Evolutionary conservation across 2,797 vertebrate genomes (phyloP), one percentile per base, ranked within the genome.

Genomic region (Phalloptychus januarius): DNA sequence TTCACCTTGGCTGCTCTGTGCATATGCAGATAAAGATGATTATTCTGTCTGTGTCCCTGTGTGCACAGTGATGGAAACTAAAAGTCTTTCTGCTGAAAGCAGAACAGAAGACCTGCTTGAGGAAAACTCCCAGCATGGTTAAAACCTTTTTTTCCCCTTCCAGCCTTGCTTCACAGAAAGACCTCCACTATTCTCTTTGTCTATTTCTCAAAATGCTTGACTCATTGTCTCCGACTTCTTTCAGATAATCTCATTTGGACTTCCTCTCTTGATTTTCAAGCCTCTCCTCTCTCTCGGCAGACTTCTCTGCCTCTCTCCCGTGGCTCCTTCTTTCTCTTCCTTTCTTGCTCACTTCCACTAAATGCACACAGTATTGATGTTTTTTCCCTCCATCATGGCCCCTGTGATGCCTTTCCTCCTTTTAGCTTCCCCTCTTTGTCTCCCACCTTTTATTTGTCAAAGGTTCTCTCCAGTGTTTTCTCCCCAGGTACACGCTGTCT

Each of bases 181-280:
- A 87, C 74, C 78, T 90, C 82, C 83, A 80, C 87, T 88, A 81
- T 46, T 83, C 83, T 81, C 75, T 93, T 89, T 92, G 89, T 92
- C 89, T 81, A 56, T 88, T 86, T 79, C 87, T 79, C 83, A 86
- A 78, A 90, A 91, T 87, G 88, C 86, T 81, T 87, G 85, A 76
- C 85, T 92, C 89, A 93, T 92, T 93, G 92, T 92, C 89, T 93
- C 88, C 33, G 74, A 91, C 90, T 92, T 90, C 92, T 92, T 92
- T 93, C 87, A 93, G 86, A 92, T 94, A 93, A 93, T 94, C 91
- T 93, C 90, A 91, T 93, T 92, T 92, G 84, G 93, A 91, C 88
- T 91, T 92, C 82, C 87, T 83, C 89, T 91, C 92, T 90, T 88
- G 85, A 89, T 89, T 93, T 90, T 93, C 85, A 79, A 87, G 86